Evolutionary conservation across 2,888 invertebrate species (phyloP).

Genomic region (Panopea generosa): DNA sequence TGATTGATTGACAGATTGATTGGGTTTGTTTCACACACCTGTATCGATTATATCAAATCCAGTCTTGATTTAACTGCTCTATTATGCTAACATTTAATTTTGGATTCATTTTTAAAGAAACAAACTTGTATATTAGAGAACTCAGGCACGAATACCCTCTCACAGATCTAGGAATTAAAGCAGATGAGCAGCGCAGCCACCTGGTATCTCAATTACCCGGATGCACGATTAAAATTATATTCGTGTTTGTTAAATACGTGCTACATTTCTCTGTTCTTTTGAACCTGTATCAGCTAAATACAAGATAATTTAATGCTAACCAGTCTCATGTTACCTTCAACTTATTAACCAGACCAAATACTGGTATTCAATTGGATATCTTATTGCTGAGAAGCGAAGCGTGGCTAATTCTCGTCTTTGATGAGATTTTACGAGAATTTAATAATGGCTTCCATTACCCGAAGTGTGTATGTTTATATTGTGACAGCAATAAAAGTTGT

Average conservation of each 20-base stretch:
- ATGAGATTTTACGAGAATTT: conserved; percentile 48
- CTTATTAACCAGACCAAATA: conserved; percentile 12
- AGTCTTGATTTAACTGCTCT: no score
- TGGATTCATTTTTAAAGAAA: no score
- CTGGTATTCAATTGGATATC: conserved; percentile 13
- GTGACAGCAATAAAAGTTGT: conserved; percentile 37
- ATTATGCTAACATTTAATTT: no score
- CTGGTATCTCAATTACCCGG: no score
- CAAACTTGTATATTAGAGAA: no score
- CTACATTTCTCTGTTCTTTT: conserved; percentile 15
- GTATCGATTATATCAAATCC: no score
- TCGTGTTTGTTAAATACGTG: conserved; percentile 20
- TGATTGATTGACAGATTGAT: no score
- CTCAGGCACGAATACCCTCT: no score
- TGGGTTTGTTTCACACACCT: no score
- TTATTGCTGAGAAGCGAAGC: conserved; percentile 40
- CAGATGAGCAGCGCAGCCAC: no score
- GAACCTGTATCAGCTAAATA: conserved; percentile 11
- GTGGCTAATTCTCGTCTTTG: conserved; percentile 44
- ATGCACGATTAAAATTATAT: conserved; percentile 3
- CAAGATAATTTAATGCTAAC: conserved; percentile 7
- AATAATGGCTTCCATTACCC: conserved; percentile 45
- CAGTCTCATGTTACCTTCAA: conserved; percentile 24
- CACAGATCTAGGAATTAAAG: no score
- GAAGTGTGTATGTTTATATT: conserved; percentile 21